A percentile compares a stretch with the other conserved stretches of the same genome.
Evolutionary conservation across 92 coral and sea anemone genomes (phyloP).

Genomic region (Parazoanthus atlanticus): DNA sequence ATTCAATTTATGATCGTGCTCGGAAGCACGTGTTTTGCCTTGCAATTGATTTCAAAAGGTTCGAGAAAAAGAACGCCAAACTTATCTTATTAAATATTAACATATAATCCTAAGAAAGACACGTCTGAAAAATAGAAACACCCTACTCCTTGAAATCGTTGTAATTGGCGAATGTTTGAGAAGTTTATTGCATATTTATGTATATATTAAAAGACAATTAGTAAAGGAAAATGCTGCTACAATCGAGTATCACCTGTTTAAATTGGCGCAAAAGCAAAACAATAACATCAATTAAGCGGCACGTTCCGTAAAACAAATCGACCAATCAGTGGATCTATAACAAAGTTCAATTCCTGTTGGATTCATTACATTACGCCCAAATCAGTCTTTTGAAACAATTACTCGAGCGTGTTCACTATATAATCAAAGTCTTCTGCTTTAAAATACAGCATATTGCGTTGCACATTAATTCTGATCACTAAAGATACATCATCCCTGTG

Average conservation of each 20-base stretch:
- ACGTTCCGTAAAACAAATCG: neutral
- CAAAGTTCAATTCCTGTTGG: neutral
- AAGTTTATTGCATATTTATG: neutral
- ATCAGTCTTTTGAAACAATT: neutral
- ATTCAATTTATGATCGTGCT: neutral
- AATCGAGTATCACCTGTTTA: neutral
- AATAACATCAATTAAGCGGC: neutral
- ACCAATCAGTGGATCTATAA: too few relatives aligned
- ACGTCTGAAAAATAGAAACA: neutral
- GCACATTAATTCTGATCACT: neutral
- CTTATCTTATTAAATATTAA: neutral
- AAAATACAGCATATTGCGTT: neutral
- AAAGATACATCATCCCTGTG: too few relatives aligned
- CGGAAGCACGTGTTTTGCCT: neutral
- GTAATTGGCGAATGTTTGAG: neutral
- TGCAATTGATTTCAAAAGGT: neutral
- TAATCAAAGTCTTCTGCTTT: neutral
- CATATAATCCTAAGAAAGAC: too few relatives aligned
- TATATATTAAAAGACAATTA: neutral
- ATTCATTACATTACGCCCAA: too few relatives aligned
- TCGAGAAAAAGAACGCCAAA: neutral
- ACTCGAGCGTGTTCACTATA: neutral
- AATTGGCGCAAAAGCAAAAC: too few relatives aligned
- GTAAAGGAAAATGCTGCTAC: neutral
- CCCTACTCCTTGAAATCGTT: neutral